Conservation (phyloP, 2,888 invertebrate genomes). For the Tridacna crocea region DNA sequence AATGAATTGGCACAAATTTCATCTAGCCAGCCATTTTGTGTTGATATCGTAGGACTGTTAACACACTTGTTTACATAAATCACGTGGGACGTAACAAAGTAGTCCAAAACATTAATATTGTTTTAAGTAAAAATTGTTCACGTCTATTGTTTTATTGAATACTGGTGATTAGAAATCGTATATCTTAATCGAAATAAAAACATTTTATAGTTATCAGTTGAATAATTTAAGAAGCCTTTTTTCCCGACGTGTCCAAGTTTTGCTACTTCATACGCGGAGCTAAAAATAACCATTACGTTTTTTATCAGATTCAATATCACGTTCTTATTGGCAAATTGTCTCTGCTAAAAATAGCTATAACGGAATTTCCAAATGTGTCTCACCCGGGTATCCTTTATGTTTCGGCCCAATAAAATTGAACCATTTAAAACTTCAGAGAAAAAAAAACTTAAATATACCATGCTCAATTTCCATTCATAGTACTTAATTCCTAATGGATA, state of each 20-base stretch:
- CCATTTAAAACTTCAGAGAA: background rate
- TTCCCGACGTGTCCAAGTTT: background rate
- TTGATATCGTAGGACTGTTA: slow-evolving; percentile 45
- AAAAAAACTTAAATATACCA: too few species aligned
- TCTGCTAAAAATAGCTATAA: background rate
- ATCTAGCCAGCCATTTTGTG: slow-evolving; percentile 54
- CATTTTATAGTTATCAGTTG: too few species aligned
- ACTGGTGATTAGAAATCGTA: too few species aligned
- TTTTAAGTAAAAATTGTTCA: background rate
- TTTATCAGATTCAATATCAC: background rate
- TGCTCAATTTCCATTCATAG: too few species aligned
- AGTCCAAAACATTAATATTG: slow-evolving; percentile 10
- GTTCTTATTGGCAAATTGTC: slow-evolving; percentile 17
- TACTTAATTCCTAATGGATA: too few species aligned
- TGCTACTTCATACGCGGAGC: background rate
- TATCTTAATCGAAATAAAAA: too few species aligned
- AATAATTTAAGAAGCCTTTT: too few species aligned
- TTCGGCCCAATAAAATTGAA: background rate
- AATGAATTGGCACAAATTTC: slow-evolving; percentile 27
- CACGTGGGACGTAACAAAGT: slow-evolving; percentile 48
- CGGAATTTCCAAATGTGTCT: slow-evolving; percentile 16
- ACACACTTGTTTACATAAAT: slow-evolving; percentile 50
- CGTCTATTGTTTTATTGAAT: background rate
- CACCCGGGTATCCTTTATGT: background rate
- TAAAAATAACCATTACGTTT: slow-evolving; percentile 12